Evolutionary conservation across 2,797 vertebrate species (phyloP).

Genomic region (Cyclopterus lumpus): DNA sequence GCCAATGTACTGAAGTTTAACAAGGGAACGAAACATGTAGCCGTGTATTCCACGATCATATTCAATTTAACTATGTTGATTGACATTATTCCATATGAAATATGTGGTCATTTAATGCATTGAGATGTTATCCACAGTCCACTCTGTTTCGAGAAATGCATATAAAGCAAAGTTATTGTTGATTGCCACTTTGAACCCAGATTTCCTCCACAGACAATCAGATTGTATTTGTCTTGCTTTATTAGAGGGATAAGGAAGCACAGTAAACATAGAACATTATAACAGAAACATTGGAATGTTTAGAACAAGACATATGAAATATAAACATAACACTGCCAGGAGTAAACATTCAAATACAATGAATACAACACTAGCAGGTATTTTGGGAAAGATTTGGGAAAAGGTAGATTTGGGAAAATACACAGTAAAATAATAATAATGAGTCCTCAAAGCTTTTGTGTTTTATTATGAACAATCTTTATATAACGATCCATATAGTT

Average conservation of each 20-base stretch:
- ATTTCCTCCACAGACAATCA: background rate
- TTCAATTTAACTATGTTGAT: background rate
- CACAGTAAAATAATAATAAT: background rate
- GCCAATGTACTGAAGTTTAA: background rate
- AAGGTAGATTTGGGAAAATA: background rate
- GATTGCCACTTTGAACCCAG: background rate
- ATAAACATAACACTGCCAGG: background rate
- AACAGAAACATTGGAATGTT: background rate
- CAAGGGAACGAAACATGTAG: background rate
- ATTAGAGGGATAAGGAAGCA: background rate
- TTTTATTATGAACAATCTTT: background rate
- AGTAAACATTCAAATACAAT: background rate
- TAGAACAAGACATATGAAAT: background rate
- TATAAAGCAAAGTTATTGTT: background rate
- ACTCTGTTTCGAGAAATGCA: background rate
- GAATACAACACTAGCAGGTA: background rate
- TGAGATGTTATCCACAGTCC: background rate
- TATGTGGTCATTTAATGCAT: background rate
- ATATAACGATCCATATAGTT: background rate
- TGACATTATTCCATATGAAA: background rate
- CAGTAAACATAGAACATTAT: no score
- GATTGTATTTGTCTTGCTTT: background rate
- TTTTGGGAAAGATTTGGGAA: background rate
- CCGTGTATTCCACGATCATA: background rate
- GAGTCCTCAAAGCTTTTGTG: background rate